Percentiles rank a stretch among this genome's conserved stretches.
Evolutionary conservation across 2,113 vertebrate species (phyloP).

Genomic region (Triplophysa siluroides): DNA sequence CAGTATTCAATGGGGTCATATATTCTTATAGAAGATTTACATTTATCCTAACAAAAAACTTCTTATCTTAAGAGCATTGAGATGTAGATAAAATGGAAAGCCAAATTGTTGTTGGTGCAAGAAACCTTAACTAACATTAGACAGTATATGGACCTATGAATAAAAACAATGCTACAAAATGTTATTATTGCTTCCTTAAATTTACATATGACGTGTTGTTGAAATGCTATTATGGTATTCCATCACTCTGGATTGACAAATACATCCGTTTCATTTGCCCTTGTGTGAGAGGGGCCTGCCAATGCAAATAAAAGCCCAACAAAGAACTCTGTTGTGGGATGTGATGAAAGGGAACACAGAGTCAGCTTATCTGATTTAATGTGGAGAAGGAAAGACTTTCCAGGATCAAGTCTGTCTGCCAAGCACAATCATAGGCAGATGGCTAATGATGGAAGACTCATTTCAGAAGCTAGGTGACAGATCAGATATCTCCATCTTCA

Average conservation of each 20-base stretch:
- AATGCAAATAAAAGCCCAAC: slow-evolving; percentile 10
- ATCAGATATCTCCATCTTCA: not conserved
- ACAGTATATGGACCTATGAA: no score
- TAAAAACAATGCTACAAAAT: no score
- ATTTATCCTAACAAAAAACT: no score
- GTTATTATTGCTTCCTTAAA: not conserved
- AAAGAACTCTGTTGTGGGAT: not conserved
- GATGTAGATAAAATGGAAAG: no score
- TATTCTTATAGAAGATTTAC: no score
- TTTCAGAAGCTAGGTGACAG: not conserved
- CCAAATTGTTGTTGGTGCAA: no score
- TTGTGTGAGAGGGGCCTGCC: not conserved
- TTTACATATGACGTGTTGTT: not conserved
- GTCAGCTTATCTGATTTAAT: slow-evolving; percentile 15
- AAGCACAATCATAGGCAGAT: slow-evolving; percentile 2
- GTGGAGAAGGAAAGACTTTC: not conserved
- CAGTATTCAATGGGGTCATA: no score
- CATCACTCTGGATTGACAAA: slow-evolving; percentile 1
- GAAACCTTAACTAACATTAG: no score
- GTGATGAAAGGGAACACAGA: not conserved
- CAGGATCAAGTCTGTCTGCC: slow-evolving; percentile 18
- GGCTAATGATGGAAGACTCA: slow-evolving; percentile 3
- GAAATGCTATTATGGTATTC: not conserved
- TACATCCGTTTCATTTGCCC: slow-evolving; percentile 1
- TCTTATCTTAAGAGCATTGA: no score